Base-by-base conservation (phyloP, 2,888 invertebrate genomes). In the Pristionchus exspectatus region DNA sequence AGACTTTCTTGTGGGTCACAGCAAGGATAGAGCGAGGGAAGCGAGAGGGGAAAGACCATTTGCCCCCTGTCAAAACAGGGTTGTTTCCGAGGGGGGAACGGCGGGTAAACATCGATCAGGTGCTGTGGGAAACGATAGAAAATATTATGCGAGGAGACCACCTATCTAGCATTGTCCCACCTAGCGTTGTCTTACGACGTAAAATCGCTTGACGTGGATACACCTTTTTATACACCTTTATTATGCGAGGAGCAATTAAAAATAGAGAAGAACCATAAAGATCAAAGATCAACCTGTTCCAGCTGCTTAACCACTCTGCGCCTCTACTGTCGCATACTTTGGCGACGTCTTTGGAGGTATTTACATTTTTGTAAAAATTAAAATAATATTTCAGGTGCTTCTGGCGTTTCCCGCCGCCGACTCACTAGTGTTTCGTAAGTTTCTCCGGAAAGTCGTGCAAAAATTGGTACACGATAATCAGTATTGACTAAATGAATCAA, bases 391-490 rank as follows among this genome's bases (percentile, higher is more conserved):
- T 54, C 0, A 50, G 50, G 81, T 81, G n/a, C 81, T 81, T 1
- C 81, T 81, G n/a, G 81, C 81, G 16, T 81, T 81, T 21, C 81
- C 81, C 12, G 44, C 81, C 1, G 50, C 81, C 2, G 81, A 81
- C 3, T 3, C n/a, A 3, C 16, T 81, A 12, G 54, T 81, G 50
- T 81, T 81, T 54, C 81, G 81, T 81, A 54, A 81, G 81, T 81
- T 0, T 21, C 7, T 50, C 44, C 44, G 5, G 38, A 27, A 27
- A 24, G n/a, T n/a, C n/a, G n/a, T 69, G 21, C 10, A n/a, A 30
- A 10, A 27, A 27, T n/a, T 27, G n/a, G 27, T 69, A 38, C 38
- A 38, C 38, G 3, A 38, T 38, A 38, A 38, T 38, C 38, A 38
- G 38, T 50, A 50, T 50, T 50, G 12, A 50, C n/a, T 66, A 69